Evolutionary conservation across 2,888 invertebrate species (phyloP).

Genomic region (Hydrotaea cyrtoneurina): DNA sequence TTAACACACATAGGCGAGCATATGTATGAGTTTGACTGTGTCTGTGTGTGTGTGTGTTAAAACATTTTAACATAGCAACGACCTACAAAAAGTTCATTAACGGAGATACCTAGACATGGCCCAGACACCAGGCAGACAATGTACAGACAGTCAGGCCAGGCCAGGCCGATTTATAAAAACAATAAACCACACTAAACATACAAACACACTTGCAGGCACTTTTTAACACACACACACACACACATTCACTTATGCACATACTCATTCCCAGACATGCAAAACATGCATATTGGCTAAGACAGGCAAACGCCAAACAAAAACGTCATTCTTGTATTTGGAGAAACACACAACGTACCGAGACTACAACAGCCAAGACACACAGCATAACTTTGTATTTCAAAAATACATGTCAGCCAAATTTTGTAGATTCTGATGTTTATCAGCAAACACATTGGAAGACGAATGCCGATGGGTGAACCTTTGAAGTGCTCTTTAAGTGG

Average conservation of each 20-base stretch:
- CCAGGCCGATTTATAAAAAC: slow-evolving; percentile 61
- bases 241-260: slow-evolving; percentile 20
- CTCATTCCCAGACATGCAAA: slow-evolving; percentile 8
- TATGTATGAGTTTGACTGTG: slow-evolving; percentile 54
- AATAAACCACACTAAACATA: slow-evolving; percentile 41
- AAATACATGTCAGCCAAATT: not conserved
- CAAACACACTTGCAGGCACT: slow-evolving; percentile 37
- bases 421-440: not conserved
- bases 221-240: slow-evolving; percentile 56
- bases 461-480: too few relatives aligned
- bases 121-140: slow-evolving; percentile 80
- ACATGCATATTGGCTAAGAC: slow-evolving; percentile 6
- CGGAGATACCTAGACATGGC: slow-evolving; percentile 80
- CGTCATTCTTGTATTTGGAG: not conserved
- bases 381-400: not conserved
- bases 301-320: not conserved
- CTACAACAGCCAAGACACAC: slow-evolving; percentile 59
- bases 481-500: too few relatives aligned
- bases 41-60: slow-evolving; percentile 59
- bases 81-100: slow-evolving; percentile 81
- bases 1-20: slow-evolving; percentile 51
- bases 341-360: not conserved
- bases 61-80: slow-evolving; percentile 76
- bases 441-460: too few relatives aligned
- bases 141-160: slow-evolving; percentile 69